phyloP scores from a whole-genome alignment of 1,140 invertebrate genomes.

The Penaeus japonicus region DNA sequence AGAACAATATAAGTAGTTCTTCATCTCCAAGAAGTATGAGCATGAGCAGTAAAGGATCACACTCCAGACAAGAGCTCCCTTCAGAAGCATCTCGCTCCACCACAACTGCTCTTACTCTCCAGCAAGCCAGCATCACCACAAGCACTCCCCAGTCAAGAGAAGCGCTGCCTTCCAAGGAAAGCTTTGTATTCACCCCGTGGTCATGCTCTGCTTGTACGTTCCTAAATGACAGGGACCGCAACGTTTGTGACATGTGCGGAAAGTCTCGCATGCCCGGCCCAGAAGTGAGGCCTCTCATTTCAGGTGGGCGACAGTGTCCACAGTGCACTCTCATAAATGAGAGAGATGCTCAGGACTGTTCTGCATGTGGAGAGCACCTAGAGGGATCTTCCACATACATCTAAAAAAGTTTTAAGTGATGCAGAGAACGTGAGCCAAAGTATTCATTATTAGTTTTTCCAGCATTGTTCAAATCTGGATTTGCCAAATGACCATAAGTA shows the following conservation, averaged over 20 bases:
- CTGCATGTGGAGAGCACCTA: slow-evolving; percentile 74
- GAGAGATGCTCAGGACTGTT: slow-evolving; percentile 72
- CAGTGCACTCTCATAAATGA: slow-evolving; percentile 83
- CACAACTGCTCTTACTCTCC: slow-evolving; percentile 2
- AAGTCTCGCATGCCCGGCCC: slow-evolving; percentile 71
- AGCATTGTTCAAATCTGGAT: not conserved
- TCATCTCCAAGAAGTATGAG: slow-evolving; percentile 35
- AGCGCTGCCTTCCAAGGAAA: not conserved
- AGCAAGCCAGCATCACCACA: not conserved
- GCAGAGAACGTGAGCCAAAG: slow-evolving; percentile 35
- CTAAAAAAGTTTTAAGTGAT: slow-evolving; percentile 61
- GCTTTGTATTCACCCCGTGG: slow-evolving; percentile 66
- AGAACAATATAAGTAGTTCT: slow-evolving; percentile 23
- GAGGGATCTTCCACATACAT: slow-evolving; percentile 82
- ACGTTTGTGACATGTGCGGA: slow-evolving; percentile 81
- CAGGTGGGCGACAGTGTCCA: slow-evolving; percentile 79
- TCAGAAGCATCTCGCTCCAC: slow-evolving; percentile 23
- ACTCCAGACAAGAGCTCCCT: slow-evolving; percentile 40
- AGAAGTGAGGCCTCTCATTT: slow-evolving; percentile 73
- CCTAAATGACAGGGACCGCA: slow-evolving; percentile 68
- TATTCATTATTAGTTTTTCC: slow-evolving; percentile 39
- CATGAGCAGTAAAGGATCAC: slow-evolving; percentile 44
- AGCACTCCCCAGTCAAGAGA: slow-evolving; percentile 22
- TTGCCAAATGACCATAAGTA: slow-evolving; percentile 16
- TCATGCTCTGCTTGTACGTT: slow-evolving; percentile 77